phyloP scores from a whole-genome alignment of 1,140 invertebrate genomes.

The Wasmannia auropunctata region DNA sequence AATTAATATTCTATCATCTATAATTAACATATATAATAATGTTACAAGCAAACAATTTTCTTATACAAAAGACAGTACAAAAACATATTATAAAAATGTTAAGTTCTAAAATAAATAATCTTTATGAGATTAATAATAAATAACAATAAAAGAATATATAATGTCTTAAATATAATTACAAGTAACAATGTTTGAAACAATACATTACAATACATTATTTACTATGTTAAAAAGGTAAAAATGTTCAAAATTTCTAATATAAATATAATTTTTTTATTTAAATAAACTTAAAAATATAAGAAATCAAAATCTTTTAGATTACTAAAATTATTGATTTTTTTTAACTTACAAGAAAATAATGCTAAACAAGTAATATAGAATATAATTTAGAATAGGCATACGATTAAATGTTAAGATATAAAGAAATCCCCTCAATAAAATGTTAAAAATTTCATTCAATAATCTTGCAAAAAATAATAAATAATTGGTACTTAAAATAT shows the following conservation, averaged over 20 bases:
- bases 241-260: no score
- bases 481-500: not conserved
- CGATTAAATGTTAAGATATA: not conserved
- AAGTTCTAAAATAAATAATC: slow-evolving; percentile 20
- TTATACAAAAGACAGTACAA: not conserved
- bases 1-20: slow-evolving; percentile 12
- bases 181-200: not conserved
- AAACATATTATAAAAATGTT: not conserved
- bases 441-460: not conserved
- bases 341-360: not conserved
- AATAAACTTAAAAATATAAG: not conserved
- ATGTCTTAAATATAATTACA: slow-evolving; percentile 7
- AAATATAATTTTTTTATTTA: not conserved
- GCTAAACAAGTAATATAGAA: slow-evolving; percentile 12
- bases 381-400: not conserved
- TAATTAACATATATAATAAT: slow-evolving; percentile 4
- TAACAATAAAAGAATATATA: not conserved
- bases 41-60: not conserved
- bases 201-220: not conserved
- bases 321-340: not conserved
- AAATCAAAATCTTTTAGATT: not conserved
- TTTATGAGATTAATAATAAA: not conserved
- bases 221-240: no score
- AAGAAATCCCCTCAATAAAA: not conserved
- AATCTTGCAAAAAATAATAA: not conserved